Evolutionary conservation across 2,113 vertebrate species (phyloP).

Genomic region (Plestiodon gilberti): DNA sequence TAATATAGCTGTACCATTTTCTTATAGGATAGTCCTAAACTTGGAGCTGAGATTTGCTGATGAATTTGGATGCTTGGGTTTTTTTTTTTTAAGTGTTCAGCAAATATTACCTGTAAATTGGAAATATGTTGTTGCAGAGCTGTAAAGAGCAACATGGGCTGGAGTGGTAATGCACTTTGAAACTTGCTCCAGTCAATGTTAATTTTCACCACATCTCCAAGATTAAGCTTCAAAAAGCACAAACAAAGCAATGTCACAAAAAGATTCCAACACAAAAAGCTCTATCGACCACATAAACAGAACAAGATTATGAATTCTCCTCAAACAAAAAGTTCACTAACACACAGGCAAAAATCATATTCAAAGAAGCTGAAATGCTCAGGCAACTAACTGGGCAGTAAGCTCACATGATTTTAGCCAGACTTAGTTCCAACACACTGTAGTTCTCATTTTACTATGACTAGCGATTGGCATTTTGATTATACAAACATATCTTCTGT

Average conservation of each 20-base stretch:
- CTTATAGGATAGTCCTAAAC: constrained; percentile 12
- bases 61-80: constrained; percentile 44
- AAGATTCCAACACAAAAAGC: constrained; percentile 21
- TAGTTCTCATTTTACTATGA: neutral
- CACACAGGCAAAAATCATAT: neutral
- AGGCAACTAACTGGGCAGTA: neutral
- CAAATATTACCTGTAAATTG: constrained; percentile 89
- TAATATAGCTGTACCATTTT: constrained; percentile 14
- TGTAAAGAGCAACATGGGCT: constrained; percentile 77
- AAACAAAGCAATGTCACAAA: constrained; percentile 67
- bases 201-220: constrained; percentile 85
- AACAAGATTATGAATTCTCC: constrained; percentile 23
- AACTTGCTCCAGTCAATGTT: constrained; percentile 81
- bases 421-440: neutral
- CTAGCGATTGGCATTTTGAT: neutral
- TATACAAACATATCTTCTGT: neutral
- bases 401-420: neutral
- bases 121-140: constrained; percentile 88
- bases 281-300: constrained; percentile 43
- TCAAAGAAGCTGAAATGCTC: neutral
- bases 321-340: neutral
- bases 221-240: constrained; percentile 82
- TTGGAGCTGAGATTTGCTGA: constrained; percentile 45
- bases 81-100: constrained; percentile 37
- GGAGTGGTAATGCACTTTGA: constrained; percentile 75